These are phyloP conservation scores for Alosa alosa DNA, from an alignment of 2,113 vertebrate species.

Conservation along the genomic window DNA sequence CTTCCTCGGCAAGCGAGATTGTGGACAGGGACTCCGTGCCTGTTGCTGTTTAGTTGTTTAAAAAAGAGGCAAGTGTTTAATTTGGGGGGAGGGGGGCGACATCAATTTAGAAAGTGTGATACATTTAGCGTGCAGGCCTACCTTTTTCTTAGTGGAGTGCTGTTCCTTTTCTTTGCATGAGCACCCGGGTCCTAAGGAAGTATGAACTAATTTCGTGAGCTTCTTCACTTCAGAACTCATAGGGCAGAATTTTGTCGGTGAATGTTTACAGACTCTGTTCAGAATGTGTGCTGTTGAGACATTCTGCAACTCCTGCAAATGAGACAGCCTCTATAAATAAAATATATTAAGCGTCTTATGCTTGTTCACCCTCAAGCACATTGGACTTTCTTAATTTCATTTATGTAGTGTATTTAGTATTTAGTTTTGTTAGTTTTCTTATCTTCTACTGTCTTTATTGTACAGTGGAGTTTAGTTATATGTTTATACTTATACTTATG, in stretches of 20 bases:
- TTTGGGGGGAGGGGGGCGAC: neutral
- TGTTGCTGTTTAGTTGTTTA: neutral
- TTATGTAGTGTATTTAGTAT: too few relatives aligned
- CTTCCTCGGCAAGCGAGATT: neutral
- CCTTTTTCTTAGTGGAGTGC: neutral
- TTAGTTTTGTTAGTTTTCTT: too few relatives aligned
- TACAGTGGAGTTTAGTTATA: too few relatives aligned
- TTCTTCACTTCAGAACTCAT: neutral
- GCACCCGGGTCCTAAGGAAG: slow-evolving; percentile 37
- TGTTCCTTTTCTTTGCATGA: slow-evolving; percentile 35
- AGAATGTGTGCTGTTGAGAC: neutral
- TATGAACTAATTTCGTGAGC: slow-evolving; percentile 24
- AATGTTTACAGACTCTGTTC: neutral
- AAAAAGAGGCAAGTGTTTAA: neutral
- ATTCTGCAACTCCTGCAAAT: neutral
- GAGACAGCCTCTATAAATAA: neutral
- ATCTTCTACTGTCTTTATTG: too few relatives aligned
- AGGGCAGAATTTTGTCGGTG: neutral
- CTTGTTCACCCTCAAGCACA: too few relatives aligned
- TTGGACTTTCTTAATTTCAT: too few relatives aligned
- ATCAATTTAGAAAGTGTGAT: neutral
- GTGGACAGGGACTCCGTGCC: neutral
- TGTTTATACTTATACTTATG: too few relatives aligned
- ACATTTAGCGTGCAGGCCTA: neutral
- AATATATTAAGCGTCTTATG: too few relatives aligned